A percentile compares a stretch with the other conserved stretches of the same genome.
These are phyloP conservation scores for Crenuchus spilurus DNA, from an alignment of 2,797 vertebrate species.

Conservation along the genomic window DNA sequence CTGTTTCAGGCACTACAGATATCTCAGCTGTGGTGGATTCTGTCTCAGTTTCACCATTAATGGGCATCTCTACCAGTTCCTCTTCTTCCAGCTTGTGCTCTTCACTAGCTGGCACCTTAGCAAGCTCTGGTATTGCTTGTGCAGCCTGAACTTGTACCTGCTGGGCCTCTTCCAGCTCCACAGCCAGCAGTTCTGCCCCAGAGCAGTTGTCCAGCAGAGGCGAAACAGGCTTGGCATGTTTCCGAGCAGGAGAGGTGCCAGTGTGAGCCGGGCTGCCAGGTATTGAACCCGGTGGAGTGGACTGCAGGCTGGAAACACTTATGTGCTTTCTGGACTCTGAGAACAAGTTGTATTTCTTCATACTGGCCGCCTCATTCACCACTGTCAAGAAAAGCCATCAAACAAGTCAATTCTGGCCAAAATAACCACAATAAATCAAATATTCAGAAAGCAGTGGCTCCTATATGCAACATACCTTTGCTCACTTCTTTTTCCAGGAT, in stretches of 20 bases:
- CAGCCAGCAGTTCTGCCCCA: not conserved
- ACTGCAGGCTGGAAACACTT: constrained; percentile 83
- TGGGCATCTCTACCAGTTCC: not conserved
- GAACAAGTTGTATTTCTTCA: constrained; percentile 89
- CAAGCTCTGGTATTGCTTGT: constrained; percentile 1
- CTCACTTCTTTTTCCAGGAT: constrained; percentile 82
- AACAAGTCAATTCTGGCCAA: not conserved
- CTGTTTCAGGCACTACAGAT: not conserved
- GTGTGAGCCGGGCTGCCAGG: constrained; percentile 76
- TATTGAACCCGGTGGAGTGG: constrained; percentile 69
- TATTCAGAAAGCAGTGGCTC: not conserved
- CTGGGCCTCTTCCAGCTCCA: not conserved
- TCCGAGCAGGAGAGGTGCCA: not conserved
- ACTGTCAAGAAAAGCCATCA: constrained; percentile 68
- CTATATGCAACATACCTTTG: constrained; percentile 77
- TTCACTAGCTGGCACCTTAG: not conserved
- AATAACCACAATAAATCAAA: not conserved
- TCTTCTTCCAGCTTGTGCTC: constrained; percentile 12
- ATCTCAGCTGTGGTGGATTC: not conserved
- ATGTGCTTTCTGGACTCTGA: constrained; percentile 80
- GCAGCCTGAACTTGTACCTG: not conserved
- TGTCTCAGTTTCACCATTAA: not conserved
- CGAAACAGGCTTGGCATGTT: constrained; percentile 20
- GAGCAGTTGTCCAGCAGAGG: constrained; percentile 51
- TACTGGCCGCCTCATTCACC: constrained; percentile 86